These are phyloP conservation scores for Fundulus diaphanus DNA, from an alignment of 2,797 vertebrate species.

Conservation along the genomic window DNA sequence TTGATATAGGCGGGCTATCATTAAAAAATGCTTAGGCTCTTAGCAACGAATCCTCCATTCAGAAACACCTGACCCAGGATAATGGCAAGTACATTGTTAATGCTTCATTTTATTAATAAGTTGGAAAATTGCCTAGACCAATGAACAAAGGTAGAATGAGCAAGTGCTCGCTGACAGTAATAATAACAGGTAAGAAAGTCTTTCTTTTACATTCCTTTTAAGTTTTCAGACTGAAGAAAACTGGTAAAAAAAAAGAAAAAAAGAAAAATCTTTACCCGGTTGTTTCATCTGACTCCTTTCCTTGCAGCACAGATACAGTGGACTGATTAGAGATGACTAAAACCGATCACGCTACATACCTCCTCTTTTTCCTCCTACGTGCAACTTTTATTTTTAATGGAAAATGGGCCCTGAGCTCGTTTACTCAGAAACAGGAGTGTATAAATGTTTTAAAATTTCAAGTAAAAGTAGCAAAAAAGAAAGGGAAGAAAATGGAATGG, in stretches of 20 bases:
- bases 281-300: slow-evolving; percentile 82
- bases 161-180: slow-evolving; percentile 71
- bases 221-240: slow-evolving; percentile 77
- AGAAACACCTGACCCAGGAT: slow-evolving; percentile 72
- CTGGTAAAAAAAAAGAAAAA: too few relatives aligned
- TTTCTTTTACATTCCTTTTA: slow-evolving; percentile 80
- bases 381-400: slow-evolving; percentile 88
- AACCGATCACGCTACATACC: slow-evolving; percentile 61
- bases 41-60: slow-evolving; percentile 70
- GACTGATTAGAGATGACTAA: slow-evolving; percentile 84
- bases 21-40: slow-evolving; percentile 74
- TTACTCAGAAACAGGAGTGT: slow-evolving; percentile 83
- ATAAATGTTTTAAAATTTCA: slow-evolving; percentile 88
- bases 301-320: slow-evolving; percentile 75
- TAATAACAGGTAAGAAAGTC: slow-evolving; percentile 79
- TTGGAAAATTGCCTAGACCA: slow-evolving; percentile 79
- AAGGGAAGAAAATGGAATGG: slow-evolving; percentile 76
- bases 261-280: slow-evolving; percentile 76
- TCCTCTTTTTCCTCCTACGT: slow-evolving; percentile 74
- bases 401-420: slow-evolving; percentile 84
- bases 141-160: slow-evolving; percentile 75
- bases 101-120: slow-evolving; percentile 81
- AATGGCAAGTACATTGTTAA: slow-evolving; percentile 80
- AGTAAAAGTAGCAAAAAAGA: slow-evolving; percentile 70
- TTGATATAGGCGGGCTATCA: slow-evolving; percentile 75